Conservation (phyloP, 2,888 invertebrate species). For the Nemotelus pantherinus region DNA sequence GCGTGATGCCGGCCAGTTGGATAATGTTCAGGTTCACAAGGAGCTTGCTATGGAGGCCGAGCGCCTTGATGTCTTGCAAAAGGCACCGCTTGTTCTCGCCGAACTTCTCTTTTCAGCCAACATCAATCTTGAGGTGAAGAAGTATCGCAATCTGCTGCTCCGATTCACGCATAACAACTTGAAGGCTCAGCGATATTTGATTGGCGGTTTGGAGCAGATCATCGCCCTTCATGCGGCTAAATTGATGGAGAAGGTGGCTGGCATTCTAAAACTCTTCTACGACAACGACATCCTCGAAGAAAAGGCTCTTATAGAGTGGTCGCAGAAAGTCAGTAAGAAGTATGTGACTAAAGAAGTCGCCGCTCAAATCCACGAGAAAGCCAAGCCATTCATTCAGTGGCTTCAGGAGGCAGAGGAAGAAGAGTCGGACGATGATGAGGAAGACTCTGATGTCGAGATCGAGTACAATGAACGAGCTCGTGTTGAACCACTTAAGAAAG, state of each 20-base stretch:
- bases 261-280: conserved; percentile 91
- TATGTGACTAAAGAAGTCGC: conserved; percentile 91
- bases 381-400: conserved; percentile 96
- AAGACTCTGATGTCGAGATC: conserved; percentile 77
- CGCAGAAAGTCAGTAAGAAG: conserved; percentile 92
- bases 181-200: conserved; percentile 89
- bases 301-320: conserved; percentile 94
- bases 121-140: conserved; percentile 76
- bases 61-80: conserved; percentile 91
- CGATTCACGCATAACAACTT: conserved; percentile 84
- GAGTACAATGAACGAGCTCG: conserved; percentile 90
- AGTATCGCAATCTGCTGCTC: conserved; percentile 80
- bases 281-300: conserved; percentile 96
- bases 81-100: conserved; percentile 91
- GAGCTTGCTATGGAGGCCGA: conserved; percentile 85
- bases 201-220: conserved; percentile 95
- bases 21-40: conserved; percentile 71
- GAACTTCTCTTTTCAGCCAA: conserved; percentile 84
- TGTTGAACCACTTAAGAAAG: conserved; percentile 74
- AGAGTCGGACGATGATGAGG: conserved; percentile 80
- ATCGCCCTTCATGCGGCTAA: conserved; percentile 80
- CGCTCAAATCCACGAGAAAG: conserved; percentile 90
- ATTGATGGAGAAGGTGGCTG: conserved; percentile 88
- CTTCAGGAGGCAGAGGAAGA: conserved; percentile 96
- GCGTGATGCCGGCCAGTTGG: conserved; percentile 71